These are phyloP conservation scores for Euura saliciscinereae DNA, from an alignment of 1,140 invertebrate species.

Conservation along the genomic window DNA sequence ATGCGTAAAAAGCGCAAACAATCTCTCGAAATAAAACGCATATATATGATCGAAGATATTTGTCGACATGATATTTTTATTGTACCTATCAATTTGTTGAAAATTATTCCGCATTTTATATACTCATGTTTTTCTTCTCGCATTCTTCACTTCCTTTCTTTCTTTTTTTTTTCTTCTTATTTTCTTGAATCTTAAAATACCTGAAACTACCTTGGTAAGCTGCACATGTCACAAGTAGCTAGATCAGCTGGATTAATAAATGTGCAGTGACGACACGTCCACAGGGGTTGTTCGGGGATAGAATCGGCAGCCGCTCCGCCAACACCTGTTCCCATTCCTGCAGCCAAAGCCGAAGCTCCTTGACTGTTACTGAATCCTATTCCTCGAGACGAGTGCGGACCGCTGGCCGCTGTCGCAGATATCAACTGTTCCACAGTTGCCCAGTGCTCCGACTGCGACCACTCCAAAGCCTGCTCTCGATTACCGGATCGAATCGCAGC, in stretches of 20 bases:
- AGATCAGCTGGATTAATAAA: slow-evolving; percentile 82
- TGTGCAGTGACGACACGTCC: slow-evolving; percentile 94
- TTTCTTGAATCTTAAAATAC: neutral
- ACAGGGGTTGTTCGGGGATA: slow-evolving; percentile 60
- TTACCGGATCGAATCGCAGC: slow-evolving; percentile 78
- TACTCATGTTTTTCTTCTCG: too few species aligned
- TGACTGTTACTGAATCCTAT: slow-evolving; percentile 39
- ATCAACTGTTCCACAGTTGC: slow-evolving; percentile 88
- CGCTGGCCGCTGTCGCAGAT: slow-evolving; percentile 65
- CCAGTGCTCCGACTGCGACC: slow-evolving; percentile 81
- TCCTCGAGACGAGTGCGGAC: slow-evolving; percentile 48
- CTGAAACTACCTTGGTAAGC: slow-evolving; percentile 73
- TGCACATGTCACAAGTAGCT: slow-evolving; percentile 89
- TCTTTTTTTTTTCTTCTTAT: neutral
- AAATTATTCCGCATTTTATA: too few species aligned
- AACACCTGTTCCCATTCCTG: slow-evolving; percentile 32
- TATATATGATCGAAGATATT: too few species aligned
- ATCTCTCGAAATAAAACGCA: too few species aligned
- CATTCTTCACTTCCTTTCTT: too few species aligned
- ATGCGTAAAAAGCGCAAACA: too few species aligned
- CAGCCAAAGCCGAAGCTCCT: slow-evolving; percentile 33
- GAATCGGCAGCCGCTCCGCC: slow-evolving; percentile 43
- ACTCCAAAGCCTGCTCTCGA: slow-evolving; percentile 72
- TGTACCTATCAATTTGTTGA: too few species aligned
- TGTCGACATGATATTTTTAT: too few species aligned